phyloP scores from a whole-genome alignment of 2,797 vertebrate species.

The Odontamblyopus rebecca region DNA sequence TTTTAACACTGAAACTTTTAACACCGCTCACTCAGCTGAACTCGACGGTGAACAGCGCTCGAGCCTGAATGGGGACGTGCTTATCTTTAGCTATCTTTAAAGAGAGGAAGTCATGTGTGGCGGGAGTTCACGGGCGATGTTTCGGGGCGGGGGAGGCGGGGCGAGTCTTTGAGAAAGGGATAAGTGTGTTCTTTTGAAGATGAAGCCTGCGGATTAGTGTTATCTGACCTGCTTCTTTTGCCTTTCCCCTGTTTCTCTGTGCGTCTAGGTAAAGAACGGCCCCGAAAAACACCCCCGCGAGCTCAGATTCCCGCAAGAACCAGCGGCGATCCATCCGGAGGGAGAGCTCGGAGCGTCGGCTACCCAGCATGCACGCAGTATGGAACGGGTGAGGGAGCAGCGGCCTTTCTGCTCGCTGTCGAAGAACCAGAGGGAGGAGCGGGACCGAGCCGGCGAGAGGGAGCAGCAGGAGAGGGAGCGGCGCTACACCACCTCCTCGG shows the following conservation, averaged over 20 bases:
- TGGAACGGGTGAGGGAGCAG: slow-evolving; percentile 97
- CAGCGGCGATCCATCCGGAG: slow-evolving; percentile 52
- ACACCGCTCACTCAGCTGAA: slow-evolving; percentile 14
- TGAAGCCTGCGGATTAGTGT: slow-evolving; percentile 75
- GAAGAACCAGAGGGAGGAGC: slow-evolving; percentile 88
- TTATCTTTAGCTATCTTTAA: slow-evolving; percentile 28
- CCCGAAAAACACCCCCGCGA: slow-evolving; percentile 25
- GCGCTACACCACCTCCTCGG: slow-evolving; percentile 72
- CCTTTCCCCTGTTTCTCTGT: slow-evolving; percentile 47
- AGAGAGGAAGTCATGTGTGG: slow-evolving; percentile 47
- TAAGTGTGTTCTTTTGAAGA: slow-evolving; percentile 72
- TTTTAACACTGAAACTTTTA: slow-evolving; percentile 13
- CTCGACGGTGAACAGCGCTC: slow-evolving; percentile 21
- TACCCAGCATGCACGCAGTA: slow-evolving; percentile 92
- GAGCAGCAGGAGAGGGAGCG: slow-evolving; percentile 68
- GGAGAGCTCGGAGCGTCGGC: slow-evolving; percentile 51
- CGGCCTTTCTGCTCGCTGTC: slow-evolving; percentile 98
- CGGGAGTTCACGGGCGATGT: slow-evolving; percentile 53
- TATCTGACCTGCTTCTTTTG: slow-evolving; percentile 65
- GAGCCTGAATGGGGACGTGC: slow-evolving; percentile 8
- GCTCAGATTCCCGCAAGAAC: slow-evolving; percentile 27
- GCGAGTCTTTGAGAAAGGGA: slow-evolving; percentile 42
- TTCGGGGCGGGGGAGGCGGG: slow-evolving; percentile 42
- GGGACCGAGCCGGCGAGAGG: slow-evolving; percentile 76
- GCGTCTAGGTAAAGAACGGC: slow-evolving; percentile 75